Conservation (phyloP, 2,113 vertebrate genomes). For the Sinosuthora webbiana region DNA sequence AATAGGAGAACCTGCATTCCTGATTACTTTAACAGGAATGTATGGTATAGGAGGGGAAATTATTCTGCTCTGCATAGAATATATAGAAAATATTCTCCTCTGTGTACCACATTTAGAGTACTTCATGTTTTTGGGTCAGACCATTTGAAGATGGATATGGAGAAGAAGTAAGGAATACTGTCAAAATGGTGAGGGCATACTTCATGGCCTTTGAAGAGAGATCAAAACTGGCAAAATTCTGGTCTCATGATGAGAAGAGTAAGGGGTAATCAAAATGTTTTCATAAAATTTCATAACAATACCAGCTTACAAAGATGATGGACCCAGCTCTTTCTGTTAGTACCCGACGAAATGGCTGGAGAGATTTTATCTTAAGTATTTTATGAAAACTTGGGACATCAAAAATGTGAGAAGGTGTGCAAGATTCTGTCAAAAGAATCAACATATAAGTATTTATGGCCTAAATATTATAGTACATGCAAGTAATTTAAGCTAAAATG, state of each 20-base stretch:
- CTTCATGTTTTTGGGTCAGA: background rate
- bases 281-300: background rate
- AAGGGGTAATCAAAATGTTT: background rate
- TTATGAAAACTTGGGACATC: background rate
- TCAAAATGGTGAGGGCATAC: background rate
- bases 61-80: background rate
- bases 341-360: background rate
- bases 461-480: background rate
- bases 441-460: background rate
- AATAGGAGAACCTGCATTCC: background rate
- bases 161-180: background rate
- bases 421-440: background rate
- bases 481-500: background rate
- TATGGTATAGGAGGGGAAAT: background rate
- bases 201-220: background rate
- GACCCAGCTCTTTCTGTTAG: background rate
- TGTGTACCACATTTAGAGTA: background rate
- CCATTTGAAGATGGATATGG: background rate
- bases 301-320: background rate
- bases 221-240: background rate
- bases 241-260: background rate
- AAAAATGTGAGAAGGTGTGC: background rate
- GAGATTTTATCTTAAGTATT: background rate
- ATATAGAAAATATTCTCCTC: no score
- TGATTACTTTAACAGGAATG: background rate